Base-by-base conservation (phyloP, 2,113 vertebrate species). In the Anser brachyrhynchus region DNA sequence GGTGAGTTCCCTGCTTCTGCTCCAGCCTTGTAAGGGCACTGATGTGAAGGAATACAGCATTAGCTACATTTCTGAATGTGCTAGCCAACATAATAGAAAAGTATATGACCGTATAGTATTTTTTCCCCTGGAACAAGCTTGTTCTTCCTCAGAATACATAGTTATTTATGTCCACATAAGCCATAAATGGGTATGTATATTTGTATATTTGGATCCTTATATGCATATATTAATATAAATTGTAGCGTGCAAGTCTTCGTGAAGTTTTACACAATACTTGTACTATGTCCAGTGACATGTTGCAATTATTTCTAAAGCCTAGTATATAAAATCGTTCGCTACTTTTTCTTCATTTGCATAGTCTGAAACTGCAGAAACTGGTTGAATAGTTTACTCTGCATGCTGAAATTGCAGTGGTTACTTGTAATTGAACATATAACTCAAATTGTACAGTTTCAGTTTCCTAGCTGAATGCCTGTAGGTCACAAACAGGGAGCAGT, bases 71-170 rank as follows among this genome's bases (percentile, higher is more conserved):
- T 90, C 83, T 65, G 28, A 4, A 2, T 43, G 22, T 59, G 33
- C 18, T 41, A 58, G 73, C 14, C 57, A 87, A 28, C 6, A 25
- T 17, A 62, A 8, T 62, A 61, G 6, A 86, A 59, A 13, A 44
- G 5, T 28, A 18, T 12, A 39, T 3, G 33, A 22, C 23, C 33
- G 2, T 6, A 18, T 6, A 33, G 11, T 55, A 3, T 44, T 58
- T 77, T 89, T 54, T 13, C 28, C 28, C 13, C 33, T 54, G 25
- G 33, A 93, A 85, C 15, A 78, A 81, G 11, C 15, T 86, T 70
- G 13, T 20, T 81, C 22, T 78, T 84, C 26, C 26, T 62, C 51
- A 39, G 4, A 0, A 0, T 31, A 10, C 8, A 9, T 43, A 69
- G 35, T 5, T 90, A 39, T 62, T 90, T 78, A 74, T 55, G 13